These are phyloP conservation scores for Oreortyx pictus DNA, from an alignment of 2,797 vertebrate genomes.

Conservation along the genomic window DNA sequence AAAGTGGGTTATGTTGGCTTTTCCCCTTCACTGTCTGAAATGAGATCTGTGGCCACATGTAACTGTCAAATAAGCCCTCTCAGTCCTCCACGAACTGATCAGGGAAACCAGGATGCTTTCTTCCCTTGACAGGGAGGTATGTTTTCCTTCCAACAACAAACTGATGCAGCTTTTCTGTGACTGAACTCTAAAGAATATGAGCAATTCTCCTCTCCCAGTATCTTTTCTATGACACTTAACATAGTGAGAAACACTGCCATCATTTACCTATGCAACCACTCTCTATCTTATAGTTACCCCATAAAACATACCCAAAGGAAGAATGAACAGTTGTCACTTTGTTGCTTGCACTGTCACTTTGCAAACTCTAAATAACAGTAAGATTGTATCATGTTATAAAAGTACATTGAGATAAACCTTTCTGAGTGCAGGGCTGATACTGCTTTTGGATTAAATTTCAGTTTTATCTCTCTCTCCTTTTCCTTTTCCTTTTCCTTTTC, in stretches of 20 bases:
- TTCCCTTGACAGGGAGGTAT: not conserved
- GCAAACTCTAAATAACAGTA: constrained; percentile 54
- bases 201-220: not conserved
- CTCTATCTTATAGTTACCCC: constrained; percentile 13
- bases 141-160: not conserved
- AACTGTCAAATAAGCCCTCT: not conserved
- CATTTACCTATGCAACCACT: constrained; percentile 26
- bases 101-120: not conserved
- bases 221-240: not conserved
- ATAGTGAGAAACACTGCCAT: constrained; percentile 1
- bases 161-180: not conserved
- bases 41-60: rapidly evolving
- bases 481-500: not conserved
- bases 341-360: constrained; percentile 7
- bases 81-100: not conserved
- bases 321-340: constrained; percentile 24
- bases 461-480: not conserved
- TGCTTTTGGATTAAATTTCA: constrained; percentile 45
- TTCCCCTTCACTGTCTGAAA: not conserved
- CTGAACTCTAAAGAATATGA: not conserved
- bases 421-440: not conserved
- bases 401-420: constrained; percentile 39
- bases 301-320: constrained; percentile 34
- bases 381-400: constrained; percentile 20
- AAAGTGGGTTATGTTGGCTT: not conserved